phyloP scores from a whole-genome alignment of 2,113 vertebrate genomes.

The Tachuris rubrigastra region DNA sequence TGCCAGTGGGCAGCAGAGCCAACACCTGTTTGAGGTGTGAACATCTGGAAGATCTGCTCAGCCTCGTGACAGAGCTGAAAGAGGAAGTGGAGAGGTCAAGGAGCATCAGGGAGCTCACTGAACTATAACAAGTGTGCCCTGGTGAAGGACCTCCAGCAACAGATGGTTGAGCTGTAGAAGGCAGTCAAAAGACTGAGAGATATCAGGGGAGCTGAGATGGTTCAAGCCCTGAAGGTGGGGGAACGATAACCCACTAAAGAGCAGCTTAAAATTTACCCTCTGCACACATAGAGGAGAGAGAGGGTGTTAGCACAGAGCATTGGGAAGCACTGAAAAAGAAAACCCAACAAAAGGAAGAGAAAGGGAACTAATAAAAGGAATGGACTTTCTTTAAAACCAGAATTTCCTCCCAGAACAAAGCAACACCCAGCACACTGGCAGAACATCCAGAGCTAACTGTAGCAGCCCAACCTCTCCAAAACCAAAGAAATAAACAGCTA shows the following conservation, averaged over 20 bases:
- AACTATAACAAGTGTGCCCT: neutral
- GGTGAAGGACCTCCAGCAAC: neutral
- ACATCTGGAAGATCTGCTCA: neutral
- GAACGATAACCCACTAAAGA: neutral
- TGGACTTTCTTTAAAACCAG: neutral
- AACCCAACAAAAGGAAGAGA: neutral
- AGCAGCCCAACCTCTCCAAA: neutral
- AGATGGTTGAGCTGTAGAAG: too few species aligned
- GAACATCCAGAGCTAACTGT: neutral
- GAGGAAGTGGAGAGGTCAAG: neutral
- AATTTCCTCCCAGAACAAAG: neutral
- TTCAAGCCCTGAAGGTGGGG: accelerated
- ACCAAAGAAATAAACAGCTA: neutral
- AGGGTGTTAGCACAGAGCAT: neutral
- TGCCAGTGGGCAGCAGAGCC: neutral
- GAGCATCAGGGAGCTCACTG: neutral
- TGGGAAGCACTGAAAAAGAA: neutral
- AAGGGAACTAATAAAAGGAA: neutral
- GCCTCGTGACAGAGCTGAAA: neutral
- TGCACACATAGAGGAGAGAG: neutral
- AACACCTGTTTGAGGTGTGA: neutral
- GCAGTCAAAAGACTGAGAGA: neutral
- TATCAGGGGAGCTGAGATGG: neutral
- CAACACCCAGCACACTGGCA: neutral
- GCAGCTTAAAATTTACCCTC: neutral